Percentiles rank a stretch among this genome's conserved stretches.
These are phyloP conservation scores for Netelia melanura DNA, from an alignment of 2,888 invertebrate genomes.

Conservation along the genomic window DNA sequence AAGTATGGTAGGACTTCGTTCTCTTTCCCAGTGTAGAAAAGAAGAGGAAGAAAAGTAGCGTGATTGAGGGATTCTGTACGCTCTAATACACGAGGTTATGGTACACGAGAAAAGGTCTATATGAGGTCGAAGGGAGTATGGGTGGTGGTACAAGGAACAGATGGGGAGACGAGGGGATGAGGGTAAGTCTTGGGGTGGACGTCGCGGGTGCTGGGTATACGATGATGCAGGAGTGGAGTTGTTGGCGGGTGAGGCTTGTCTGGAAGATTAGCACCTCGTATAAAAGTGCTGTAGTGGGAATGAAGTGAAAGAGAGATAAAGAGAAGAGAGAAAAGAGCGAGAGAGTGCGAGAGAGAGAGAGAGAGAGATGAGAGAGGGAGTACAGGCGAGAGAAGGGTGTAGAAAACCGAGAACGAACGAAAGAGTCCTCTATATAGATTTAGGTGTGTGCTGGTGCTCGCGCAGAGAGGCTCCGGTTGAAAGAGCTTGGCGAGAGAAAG, in stretches of 20 bases:
- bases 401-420: constrained; percentile 69
- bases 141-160: constrained; percentile 22
- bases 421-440: constrained; percentile 64
- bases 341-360: constrained; percentile 61
- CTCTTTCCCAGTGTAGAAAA: constrained; percentile 41
- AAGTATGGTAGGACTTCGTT: constrained; percentile 9
- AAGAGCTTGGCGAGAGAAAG: constrained; percentile 62
- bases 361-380: constrained; percentile 61
- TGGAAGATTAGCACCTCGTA: constrained; percentile 85
- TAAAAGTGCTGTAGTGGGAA: constrained; percentile 83
- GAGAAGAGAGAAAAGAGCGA: constrained; percentile 44
- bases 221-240: constrained; percentile 57
- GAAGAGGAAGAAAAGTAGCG: constrained; percentile 60
- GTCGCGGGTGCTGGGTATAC: constrained; percentile 62
- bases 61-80: constrained; percentile 55
- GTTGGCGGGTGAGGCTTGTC: constrained; percentile 78
- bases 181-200: constrained; percentile 50
- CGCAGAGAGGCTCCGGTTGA: constrained; percentile 45
- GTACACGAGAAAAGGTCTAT: constrained; percentile 67
- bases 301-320: constrained; percentile 69
- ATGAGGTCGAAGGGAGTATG: constrained; percentile 58
- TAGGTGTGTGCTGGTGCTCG: constrained; percentile 50
- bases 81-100: constrained; percentile 69
- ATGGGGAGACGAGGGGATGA: constrained; percentile 61
- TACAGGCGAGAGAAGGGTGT: constrained; percentile 32